Conservation (phyloP, 2,113 vertebrate genomes). For the Cryptomyrus ogoouensis region DNA sequence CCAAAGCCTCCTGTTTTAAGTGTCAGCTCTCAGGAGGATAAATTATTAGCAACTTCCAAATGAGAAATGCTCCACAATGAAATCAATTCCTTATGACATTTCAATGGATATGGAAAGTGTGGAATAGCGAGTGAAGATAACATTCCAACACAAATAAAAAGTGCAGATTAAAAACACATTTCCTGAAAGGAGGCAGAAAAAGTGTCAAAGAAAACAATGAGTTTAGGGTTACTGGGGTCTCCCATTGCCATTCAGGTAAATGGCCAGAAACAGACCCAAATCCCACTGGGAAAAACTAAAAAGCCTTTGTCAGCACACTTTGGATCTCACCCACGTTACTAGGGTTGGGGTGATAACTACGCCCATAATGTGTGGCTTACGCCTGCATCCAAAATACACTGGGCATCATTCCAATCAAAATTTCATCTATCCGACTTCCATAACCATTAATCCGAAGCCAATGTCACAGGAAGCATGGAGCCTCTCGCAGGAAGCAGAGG, state of each 20-base stretch:
- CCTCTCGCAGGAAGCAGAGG: not conserved
- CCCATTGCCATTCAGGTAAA: not conserved
- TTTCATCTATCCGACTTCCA: not conserved
- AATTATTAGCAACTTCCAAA: slow-evolving; percentile 4
- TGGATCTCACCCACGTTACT: not conserved
- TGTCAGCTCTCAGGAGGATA: not conserved
- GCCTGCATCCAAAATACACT: not conserved
- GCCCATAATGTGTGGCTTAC: not conserved
- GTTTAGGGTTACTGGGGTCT: not conserved
- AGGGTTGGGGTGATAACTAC: not conserved
- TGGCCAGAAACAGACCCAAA: not conserved
- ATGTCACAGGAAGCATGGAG: not conserved
- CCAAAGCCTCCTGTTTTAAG: not conserved
- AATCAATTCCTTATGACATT: slow-evolving; percentile 10
- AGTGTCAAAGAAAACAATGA: not conserved
- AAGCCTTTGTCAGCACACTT: not conserved
- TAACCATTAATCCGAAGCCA: not conserved
- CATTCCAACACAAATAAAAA: slow-evolving; percentile 1
- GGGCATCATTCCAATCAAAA: not conserved
- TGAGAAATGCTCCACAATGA: not conserved
- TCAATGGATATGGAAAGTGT: slow-evolving; percentile 10
- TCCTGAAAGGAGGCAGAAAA: not conserved
- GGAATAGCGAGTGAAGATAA: not conserved
- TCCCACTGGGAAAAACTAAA: not conserved
- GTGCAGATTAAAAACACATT: not conserved